Conservation (phyloP, 2,113 vertebrate genomes). For the Scatophagus argus region DNA sequence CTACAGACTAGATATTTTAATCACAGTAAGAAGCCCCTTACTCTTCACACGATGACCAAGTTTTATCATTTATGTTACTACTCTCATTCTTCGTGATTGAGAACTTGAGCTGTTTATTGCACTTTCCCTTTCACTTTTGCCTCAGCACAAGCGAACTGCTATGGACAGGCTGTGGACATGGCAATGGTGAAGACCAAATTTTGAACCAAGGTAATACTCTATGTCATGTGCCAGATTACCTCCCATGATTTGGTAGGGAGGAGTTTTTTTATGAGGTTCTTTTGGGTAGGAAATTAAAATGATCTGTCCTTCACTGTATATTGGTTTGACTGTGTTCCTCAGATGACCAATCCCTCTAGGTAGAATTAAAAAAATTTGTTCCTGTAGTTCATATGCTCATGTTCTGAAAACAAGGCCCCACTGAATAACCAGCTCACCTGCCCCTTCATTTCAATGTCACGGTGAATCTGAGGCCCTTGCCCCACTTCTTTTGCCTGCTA, state of each 20-base stretch:
- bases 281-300: constrained; percentile 49
- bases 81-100: constrained; percentile 24
- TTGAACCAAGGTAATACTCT: constrained; percentile 46
- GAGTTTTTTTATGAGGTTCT: constrained; percentile 51
- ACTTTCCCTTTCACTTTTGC: constrained; percentile 70
- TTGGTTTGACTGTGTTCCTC: constrained; percentile 36
- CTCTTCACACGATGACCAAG: constrained; percentile 45
- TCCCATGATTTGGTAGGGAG: constrained; percentile 42
- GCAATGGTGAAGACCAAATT: constrained; percentile 48
- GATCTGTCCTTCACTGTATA: constrained; percentile 41
- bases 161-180: constrained; percentile 44
- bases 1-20: constrained; percentile 42
- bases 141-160: constrained; percentile 48
- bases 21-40: constrained; percentile 63
- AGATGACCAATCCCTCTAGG: constrained; percentile 42
- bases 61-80: constrained; percentile 22
- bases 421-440: constrained; percentile 65
- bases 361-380: constrained; percentile 50
- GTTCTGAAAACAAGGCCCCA: constrained; percentile 71
- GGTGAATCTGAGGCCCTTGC: constrained; percentile 46
- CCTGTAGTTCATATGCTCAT: constrained; percentile 39
- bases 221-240: constrained; percentile 37
- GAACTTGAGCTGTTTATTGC: constrained; percentile 75
- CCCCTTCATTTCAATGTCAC: constrained; percentile 61
- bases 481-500: constrained; percentile 59